Evolutionary conservation across 2,888 invertebrate species (phyloP).

Genomic region (Pteria penguin): DNA sequence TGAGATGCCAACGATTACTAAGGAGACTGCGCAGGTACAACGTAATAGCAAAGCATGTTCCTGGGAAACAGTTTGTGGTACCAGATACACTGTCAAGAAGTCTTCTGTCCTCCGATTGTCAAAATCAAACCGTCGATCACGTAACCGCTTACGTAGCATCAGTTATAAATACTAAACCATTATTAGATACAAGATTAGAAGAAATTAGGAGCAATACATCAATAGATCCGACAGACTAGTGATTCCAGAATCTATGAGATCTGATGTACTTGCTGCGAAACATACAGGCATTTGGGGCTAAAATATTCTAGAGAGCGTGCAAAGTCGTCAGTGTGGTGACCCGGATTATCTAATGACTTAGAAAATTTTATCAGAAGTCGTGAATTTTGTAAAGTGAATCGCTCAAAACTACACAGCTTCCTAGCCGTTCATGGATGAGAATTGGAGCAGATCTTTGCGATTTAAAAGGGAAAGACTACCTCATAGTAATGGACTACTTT

Average conservation of each 20-base stretch:
- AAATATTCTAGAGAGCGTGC: slow-evolving; percentile 45
- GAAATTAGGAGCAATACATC: slow-evolving; percentile 12
- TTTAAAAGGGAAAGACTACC: slow-evolving; percentile 26
- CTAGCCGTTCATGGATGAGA: slow-evolving; percentile 48
- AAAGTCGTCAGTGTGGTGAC: slow-evolving; percentile 48
- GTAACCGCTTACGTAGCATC: slow-evolving; percentile 19
- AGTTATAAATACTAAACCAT: slow-evolving; percentile 5
- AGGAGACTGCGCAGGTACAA: slow-evolving; percentile 48
- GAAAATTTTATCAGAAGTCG: slow-evolving; percentile 33
- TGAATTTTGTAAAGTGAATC: slow-evolving; percentile 44
- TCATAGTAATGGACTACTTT: slow-evolving; percentile 50
- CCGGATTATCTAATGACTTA: slow-evolving; percentile 38
- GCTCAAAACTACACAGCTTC: slow-evolving; percentile 40
- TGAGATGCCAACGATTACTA: slow-evolving; percentile 52
- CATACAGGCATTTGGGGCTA: slow-evolving; percentile 51
- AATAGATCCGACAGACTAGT: slow-evolving; percentile 34
- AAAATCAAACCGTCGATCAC: too few species aligned
- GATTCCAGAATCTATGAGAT: slow-evolving; percentile 31
- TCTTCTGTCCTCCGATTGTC: too few species aligned
- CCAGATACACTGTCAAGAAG: slow-evolving; percentile 33
- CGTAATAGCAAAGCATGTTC: slow-evolving; percentile 15
- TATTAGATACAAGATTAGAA: slow-evolving; percentile 28
- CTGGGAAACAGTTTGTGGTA: slow-evolving; percentile 29
- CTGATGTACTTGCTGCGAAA: slow-evolving; percentile 38
- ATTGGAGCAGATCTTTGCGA: slow-evolving; percentile 48